phyloP scores from a whole-genome alignment of 2,113 vertebrate genomes.

The Chamaetylas fuelleborni region DNA sequence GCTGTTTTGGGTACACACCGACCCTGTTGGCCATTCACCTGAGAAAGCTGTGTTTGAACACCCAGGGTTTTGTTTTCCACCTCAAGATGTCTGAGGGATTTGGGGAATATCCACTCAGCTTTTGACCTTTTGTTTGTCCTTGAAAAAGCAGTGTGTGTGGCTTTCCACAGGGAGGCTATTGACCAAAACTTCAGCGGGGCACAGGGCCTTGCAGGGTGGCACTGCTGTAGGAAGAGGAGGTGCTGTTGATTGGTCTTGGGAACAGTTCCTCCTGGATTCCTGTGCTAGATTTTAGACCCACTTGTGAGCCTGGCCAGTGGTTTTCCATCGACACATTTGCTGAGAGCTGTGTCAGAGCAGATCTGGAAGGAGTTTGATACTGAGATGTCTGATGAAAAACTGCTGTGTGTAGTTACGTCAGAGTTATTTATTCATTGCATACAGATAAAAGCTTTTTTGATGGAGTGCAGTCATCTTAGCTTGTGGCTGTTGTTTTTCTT shows the following conservation, averaged over 20 bases:
- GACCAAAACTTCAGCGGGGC: neutral
- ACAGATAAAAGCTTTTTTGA: constrained; percentile 49
- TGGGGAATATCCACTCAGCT: neutral
- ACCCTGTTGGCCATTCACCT: neutral
- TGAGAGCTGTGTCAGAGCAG: neutral
- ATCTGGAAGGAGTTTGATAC: neutral
- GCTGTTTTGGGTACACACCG: neutral
- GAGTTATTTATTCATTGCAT: constrained; percentile 51
- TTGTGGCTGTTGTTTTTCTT: constrained; percentile 56
- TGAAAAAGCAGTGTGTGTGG: neutral
- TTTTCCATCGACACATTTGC: constrained; percentile 29
- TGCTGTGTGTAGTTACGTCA: constrained; percentile 33
- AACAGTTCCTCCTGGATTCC: neutral
- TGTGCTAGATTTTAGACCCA: neutral
- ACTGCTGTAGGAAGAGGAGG: neutral
- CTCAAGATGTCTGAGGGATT: neutral
- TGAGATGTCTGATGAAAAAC: constrained; percentile 30
- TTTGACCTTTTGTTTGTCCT: neutral
- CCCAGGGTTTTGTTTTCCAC: neutral
- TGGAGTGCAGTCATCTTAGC: constrained; percentile 28
- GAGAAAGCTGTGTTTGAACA: neutral
- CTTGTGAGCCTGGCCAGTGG: neutral
- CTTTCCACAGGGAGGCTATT: neutral
- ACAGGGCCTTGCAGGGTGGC: neutral
- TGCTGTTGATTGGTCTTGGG: neutral